Conservation (phyloP, 2,113 vertebrate genomes). For the Periophthalmus modestus region DNA sequence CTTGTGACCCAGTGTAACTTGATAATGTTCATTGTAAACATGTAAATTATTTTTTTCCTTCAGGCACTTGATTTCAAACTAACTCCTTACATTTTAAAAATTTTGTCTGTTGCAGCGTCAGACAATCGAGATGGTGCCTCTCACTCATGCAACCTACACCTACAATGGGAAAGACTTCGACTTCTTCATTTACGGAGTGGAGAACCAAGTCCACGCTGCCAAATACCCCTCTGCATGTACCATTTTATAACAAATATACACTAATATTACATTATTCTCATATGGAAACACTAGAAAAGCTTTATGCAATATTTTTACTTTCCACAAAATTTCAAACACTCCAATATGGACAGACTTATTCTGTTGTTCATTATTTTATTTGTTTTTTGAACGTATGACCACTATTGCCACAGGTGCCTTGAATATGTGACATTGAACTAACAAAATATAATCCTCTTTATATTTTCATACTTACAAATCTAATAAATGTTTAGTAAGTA, state of each 20-base stretch:
- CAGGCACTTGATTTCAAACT: neutral
- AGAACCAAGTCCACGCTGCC: conserved; percentile 74
- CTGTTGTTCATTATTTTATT: too few relatives aligned
- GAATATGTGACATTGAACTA: neutral
- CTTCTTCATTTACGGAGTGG: conserved; percentile 80
- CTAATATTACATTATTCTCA: neutral
- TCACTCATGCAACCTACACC: conserved; percentile 79
- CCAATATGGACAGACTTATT: too few relatives aligned
- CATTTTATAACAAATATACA: conserved; percentile 46
- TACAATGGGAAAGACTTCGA: conserved; percentile 73
- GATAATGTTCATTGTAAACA: neutral
- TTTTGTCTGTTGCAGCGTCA: conserved; percentile 75
- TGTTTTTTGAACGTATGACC: too few relatives aligned
- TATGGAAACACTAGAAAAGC: neutral
- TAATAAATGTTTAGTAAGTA: neutral
- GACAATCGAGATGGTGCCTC: conserved; percentile 83
- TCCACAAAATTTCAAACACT: neutral
- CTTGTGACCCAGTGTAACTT: too few relatives aligned
- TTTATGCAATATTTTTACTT: neutral
- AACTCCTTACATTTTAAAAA: neutral
- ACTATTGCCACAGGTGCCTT: neutral
- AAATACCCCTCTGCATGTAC: conserved; percentile 76
- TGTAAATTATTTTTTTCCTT: neutral
- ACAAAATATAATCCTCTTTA: neutral
- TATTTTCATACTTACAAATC: neutral